These are phyloP conservation scores for Micropoecilia bifurca DNA, from an alignment of 2,797 vertebrate species.

Conservation along the genomic window DNA sequence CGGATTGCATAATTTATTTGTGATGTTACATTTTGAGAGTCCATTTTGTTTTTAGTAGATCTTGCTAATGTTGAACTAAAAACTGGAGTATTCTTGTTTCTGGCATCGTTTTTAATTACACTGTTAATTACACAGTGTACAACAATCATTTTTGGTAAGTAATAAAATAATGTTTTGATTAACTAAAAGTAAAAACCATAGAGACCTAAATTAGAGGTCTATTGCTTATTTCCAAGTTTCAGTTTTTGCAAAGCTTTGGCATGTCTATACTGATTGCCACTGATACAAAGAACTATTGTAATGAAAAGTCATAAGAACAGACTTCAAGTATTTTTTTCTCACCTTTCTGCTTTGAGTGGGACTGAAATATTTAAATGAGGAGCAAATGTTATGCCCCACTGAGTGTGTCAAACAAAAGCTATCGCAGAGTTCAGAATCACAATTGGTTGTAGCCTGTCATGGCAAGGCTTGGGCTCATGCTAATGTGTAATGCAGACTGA, in stretches of 20 bases:
- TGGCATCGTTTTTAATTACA: not conserved
- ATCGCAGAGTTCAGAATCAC: not conserved
- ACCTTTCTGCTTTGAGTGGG: not conserved
- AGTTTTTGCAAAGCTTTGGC: not conserved
- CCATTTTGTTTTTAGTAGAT: not conserved
- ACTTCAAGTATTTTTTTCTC: not conserved
- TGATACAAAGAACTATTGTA: not conserved
- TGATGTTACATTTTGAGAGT: not conserved
- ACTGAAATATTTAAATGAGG: not conserved
- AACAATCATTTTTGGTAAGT: not conserved
- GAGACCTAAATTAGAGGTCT: not conserved
- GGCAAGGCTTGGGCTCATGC: too few species aligned
- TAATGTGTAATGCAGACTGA: too few species aligned
- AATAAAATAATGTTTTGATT: not conserved
- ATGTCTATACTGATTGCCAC: not conserved
- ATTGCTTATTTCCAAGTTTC: not conserved
- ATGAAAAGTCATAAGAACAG: not conserved
- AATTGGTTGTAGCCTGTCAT: too few species aligned
- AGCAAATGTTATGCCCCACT: not conserved
- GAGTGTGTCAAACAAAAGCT: not conserved
- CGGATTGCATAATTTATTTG: not conserved
- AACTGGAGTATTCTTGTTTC: not conserved
- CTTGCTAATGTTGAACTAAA: not conserved
- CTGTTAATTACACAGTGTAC: not conserved
- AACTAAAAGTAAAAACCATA: not conserved